Evolutionary conservation across 92 coral and sea anemone genomes (phyloP).

Genomic region (Heliopora coerulea): DNA sequence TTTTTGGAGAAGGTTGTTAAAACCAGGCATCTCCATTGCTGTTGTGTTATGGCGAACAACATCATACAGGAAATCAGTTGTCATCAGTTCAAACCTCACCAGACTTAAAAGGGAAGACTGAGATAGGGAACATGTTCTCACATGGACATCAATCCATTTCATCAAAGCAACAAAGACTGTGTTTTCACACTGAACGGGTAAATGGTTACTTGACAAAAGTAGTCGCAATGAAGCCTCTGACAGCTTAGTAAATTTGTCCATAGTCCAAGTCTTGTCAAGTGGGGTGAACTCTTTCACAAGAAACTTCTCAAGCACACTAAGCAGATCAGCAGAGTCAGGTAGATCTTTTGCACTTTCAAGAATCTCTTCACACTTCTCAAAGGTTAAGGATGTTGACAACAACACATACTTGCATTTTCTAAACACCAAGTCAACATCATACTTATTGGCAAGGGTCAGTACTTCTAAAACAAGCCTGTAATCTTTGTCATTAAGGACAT

Average conservation of each 20-base stretch:
- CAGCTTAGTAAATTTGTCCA: slow-evolving; percentile 3
- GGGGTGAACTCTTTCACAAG: slow-evolving; percentile 33
- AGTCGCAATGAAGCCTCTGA: slow-evolving; percentile 24
- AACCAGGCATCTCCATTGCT: slow-evolving; percentile 26
- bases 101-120: slow-evolving; percentile 1
- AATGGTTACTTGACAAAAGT: slow-evolving; percentile 16
- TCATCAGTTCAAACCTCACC: slow-evolving; percentile 32
- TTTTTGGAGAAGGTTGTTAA: background rate
- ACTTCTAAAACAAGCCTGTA: slow-evolving; percentile 10
- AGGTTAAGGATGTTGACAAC: slow-evolving; percentile 3
- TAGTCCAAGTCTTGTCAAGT: slow-evolving; percentile 29
- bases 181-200: slow-evolving; percentile 26
- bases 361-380: slow-evolving; percentile 22
- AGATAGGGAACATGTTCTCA: background rate
- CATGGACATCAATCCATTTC: slow-evolving; percentile 10
- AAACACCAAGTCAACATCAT: slow-evolving; percentile 24
- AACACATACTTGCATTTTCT: slow-evolving; percentile 35
- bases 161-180: slow-evolving; percentile 34
- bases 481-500: slow-evolving; percentile 24
- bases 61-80: slow-evolving; percentile 19
- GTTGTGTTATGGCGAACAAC: background rate
- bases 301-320: slow-evolving; percentile 2
- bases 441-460: slow-evolving; percentile 21
- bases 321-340: background rate
- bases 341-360: background rate